Evolutionary conservation across 2,797 vertebrate species (phyloP).

Genomic region (Otus scops): DNA sequence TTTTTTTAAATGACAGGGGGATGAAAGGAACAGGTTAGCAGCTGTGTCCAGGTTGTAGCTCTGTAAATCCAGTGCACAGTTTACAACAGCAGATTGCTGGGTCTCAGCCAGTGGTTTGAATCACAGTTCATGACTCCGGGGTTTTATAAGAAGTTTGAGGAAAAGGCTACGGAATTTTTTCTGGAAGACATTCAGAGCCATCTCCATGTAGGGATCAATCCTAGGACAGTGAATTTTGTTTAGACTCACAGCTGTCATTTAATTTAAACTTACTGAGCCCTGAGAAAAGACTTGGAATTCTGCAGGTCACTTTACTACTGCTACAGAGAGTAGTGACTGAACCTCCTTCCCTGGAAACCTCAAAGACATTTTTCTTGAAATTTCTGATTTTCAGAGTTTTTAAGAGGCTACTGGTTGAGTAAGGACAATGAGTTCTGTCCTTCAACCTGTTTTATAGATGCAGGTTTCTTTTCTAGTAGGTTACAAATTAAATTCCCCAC

Average conservation of each 20-base stretch:
- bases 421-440: not conserved
- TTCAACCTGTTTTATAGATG: not conserved
- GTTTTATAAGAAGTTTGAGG: not conserved
- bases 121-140: not conserved
- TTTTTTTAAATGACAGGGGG: not conserved
- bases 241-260: not conserved
- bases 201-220: not conserved
- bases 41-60: not conserved
- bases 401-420: not conserved
- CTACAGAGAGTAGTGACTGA: not conserved
- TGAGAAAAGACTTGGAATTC: not conserved
- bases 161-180: not conserved
- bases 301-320: not conserved
- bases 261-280: not conserved
- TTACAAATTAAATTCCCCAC: conserved; percentile 43
- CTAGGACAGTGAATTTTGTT: not conserved
- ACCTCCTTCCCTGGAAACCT: not conserved
- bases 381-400: not conserved
- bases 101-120: not conserved
- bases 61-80: not conserved
- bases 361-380: not conserved
- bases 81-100: not conserved
- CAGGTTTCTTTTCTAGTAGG: conserved; percentile 4
- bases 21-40: not conserved
- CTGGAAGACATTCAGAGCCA: not conserved